Percentiles rank a stretch among this genome's conserved stretches.
phyloP scores from a whole-genome alignment of 2,888 invertebrate species.

The Andrena bucephala region DNA sequence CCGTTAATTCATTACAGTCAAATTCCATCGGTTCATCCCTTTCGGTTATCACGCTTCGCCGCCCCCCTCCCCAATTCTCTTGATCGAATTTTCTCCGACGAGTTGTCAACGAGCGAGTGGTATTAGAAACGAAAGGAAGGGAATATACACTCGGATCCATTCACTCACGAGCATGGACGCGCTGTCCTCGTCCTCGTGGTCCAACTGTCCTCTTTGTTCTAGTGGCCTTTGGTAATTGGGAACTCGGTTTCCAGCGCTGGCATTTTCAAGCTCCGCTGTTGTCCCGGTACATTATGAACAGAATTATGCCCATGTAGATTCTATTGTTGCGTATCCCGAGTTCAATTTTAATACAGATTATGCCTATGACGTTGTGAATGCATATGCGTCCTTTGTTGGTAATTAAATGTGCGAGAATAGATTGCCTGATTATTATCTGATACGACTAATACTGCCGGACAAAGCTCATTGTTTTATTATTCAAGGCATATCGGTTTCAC shows the following conservation, averaged over 20 bases:
- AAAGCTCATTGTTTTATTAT: too few species aligned
- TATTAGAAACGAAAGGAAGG: background rate
- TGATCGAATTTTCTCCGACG: background rate
- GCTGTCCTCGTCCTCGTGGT: background rate
- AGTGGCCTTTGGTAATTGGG: slow-evolving; percentile 1
- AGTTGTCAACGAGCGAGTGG: background rate
- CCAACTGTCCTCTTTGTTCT: background rate
- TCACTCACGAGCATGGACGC: slow-evolving; percentile 1
- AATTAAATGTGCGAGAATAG: background rate
- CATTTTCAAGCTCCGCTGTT: slow-evolving; percentile 8
- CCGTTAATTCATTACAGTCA: slow-evolving; percentile 31
- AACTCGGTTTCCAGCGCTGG: background rate
- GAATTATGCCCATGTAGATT: background rate
- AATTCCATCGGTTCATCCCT: slow-evolving; percentile 27
- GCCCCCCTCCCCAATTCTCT: background rate
- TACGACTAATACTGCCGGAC: too few species aligned
- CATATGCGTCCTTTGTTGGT: background rate
- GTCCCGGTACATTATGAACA: background rate
- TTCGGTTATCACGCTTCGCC: background rate
- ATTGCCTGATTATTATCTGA: background rate
- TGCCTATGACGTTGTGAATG: background rate
- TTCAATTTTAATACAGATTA: background rate
- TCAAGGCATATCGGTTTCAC: too few species aligned
- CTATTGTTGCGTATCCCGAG: background rate
- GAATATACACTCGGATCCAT: background rate